Percentiles rank a stretch among this genome's conserved stretches.
phyloP scores from a whole-genome alignment of 2,797 vertebrate genomes.

The Anabas testudineus region DNA sequence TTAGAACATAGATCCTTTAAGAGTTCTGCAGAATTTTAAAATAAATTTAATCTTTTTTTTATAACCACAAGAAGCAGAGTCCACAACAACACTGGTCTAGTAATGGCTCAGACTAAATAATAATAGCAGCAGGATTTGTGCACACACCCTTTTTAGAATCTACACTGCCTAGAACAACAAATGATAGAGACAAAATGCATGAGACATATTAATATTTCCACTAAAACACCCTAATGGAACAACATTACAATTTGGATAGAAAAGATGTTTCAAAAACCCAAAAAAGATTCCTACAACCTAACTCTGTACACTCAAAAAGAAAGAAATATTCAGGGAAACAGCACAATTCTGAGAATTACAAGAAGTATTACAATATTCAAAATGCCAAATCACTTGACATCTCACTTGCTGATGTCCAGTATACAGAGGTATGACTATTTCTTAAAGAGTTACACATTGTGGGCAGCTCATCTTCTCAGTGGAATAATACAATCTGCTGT shows the following conservation, averaged over 20 bases:
- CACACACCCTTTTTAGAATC: too few species aligned
- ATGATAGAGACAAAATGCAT: neutral
- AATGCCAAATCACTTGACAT: neutral
- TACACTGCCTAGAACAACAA: neutral
- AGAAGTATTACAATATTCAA: neutral
- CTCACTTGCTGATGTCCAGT: neutral
- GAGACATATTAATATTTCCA: neutral
- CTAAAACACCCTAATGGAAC: too few species aligned
- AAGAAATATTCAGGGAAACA: neutral
- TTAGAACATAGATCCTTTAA: too few species aligned
- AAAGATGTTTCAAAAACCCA: neutral
- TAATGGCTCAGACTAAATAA: neutral
- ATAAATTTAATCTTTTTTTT: neutral
- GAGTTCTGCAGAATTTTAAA: constrained; percentile 2
- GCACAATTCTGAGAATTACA: too few species aligned
- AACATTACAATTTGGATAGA: neutral
- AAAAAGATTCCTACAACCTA: neutral
- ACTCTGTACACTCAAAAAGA: too few species aligned
- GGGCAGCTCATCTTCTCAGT: neutral
- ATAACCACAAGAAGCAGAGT: too few species aligned
- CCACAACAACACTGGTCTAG: too few species aligned
- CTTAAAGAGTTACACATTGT: neutral
- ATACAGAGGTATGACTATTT: neutral
- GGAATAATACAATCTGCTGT: neutral
- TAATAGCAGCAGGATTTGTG: neutral